A percentile compares a stretch with the other conserved stretches of the same genome.
phyloP scores from a whole-genome alignment of 2,888 invertebrate species.

The Sphaerophoria taeniata region DNA sequence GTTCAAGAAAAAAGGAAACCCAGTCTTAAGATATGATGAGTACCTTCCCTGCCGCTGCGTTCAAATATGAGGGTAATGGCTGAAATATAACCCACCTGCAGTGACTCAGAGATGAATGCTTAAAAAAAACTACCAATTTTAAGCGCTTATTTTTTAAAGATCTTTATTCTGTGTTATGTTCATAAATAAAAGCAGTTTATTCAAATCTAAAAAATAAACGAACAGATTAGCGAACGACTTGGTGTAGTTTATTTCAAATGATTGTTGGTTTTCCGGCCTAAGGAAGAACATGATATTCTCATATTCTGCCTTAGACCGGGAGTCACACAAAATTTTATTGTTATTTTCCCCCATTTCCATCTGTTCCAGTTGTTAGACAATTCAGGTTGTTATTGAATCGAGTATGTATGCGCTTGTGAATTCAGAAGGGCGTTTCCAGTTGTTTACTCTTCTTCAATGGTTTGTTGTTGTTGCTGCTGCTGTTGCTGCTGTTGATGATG shows the following conservation, averaged over 20 bases:
- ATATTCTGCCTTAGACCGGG: slow-evolving; percentile 59
- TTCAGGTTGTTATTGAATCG: slow-evolving; percentile 39
- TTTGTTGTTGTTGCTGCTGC: slow-evolving; percentile 52
- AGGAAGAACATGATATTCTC: slow-evolving; percentile 16
- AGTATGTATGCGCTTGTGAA: slow-evolving; percentile 45
- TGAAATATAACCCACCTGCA: too few species aligned
- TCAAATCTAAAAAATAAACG: slow-evolving; percentile 38
- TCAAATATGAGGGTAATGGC: too few species aligned
- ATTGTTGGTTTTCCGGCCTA: slow-evolving; percentile 58
- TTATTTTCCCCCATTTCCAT: slow-evolving; percentile 54
- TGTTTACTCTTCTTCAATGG: slow-evolving; percentile 68
- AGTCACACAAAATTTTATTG: slow-evolving; percentile 22
- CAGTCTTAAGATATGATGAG: too few species aligned
- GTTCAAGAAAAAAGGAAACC: too few species aligned
- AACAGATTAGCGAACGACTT: slow-evolving; percentile 34
- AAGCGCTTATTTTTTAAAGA: slow-evolving; percentile 36
- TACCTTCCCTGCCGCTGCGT: too few species aligned
- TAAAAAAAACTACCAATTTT: too few species aligned
- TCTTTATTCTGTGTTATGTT: slow-evolving; percentile 47
- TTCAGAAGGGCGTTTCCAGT: slow-evolving; percentile 10
- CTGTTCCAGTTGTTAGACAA: slow-evolving; percentile 23
- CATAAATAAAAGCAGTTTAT: slow-evolving; percentile 39
- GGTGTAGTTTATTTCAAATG: background rate
- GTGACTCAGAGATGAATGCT: too few species aligned
- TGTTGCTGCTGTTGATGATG: slow-evolving; percentile 78